phyloP scores from a whole-genome alignment of 2,113 vertebrate species.

The Pteropus alecto region DNA sequence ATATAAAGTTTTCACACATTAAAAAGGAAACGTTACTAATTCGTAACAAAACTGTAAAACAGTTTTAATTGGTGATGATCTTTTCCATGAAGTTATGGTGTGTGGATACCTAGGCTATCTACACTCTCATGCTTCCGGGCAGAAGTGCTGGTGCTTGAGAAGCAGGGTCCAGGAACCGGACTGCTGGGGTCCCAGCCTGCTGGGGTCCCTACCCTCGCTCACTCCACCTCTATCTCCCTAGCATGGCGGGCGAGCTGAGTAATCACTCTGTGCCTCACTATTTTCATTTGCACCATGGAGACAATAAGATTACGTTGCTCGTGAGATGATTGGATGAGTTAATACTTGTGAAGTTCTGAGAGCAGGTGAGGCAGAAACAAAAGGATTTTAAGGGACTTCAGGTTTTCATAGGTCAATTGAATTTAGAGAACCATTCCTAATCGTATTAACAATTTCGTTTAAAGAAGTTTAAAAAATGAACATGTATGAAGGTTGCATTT shows the following conservation, averaged over 20 bases:
- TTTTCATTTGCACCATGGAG: not conserved
- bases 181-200: not conserved
- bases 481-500: not conserved
- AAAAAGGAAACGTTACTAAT: not conserved
- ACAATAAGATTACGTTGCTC: not conserved
- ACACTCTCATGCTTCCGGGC: not conserved
- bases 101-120: not conserved
- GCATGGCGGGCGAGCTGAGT: not conserved
- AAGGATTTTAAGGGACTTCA: not conserved
- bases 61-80: not conserved
- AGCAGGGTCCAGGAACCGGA: not conserved
- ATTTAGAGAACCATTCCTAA: not conserved
- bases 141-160: not conserved
- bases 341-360: not conserved
- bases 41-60: not conserved
- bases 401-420: not conserved
- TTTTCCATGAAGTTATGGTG: not conserved
- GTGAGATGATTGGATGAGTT: not conserved
- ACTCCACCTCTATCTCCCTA: not conserved
- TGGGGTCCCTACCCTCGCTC: not conserved
- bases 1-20: not conserved
- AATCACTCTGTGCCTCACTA: not conserved
- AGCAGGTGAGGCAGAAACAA: not conserved
- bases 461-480: slow-evolving; percentile 8
- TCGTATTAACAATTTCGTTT: not conserved